These are phyloP conservation scores for Popillia japonica DNA, from an alignment of 1,140 invertebrate genomes.

Conservation along the genomic window DNA sequence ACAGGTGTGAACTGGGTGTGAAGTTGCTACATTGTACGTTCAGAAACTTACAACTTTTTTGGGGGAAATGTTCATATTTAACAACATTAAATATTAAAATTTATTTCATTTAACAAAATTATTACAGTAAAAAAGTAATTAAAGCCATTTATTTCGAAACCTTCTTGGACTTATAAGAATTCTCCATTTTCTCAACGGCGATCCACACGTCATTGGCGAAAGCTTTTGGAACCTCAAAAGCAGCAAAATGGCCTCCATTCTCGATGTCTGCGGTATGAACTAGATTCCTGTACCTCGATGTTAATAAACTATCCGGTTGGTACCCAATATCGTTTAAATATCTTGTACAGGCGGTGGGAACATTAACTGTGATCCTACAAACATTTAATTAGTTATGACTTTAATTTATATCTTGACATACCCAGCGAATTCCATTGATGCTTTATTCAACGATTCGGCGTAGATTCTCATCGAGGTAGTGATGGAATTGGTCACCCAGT, in stretches of 20 bases:
- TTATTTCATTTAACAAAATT: too few species aligned
- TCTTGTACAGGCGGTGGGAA: slow-evolving; percentile 35
- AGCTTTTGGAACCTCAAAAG: slow-evolving; percentile 36
- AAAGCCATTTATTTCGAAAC: background rate
- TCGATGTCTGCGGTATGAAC: slow-evolving; percentile 19
- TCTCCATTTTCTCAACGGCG: slow-evolving; percentile 28
- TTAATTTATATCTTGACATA: too few species aligned
- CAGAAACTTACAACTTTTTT: too few species aligned
- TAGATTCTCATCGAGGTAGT: slow-evolving; percentile 74
- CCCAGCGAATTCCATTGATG: too few species aligned
- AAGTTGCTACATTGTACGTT: too few species aligned
- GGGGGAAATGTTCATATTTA: too few species aligned
- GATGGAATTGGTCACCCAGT: too few species aligned
- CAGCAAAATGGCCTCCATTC: slow-evolving; percentile 40
- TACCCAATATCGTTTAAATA: slow-evolving; percentile 17
- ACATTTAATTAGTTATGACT: too few species aligned
- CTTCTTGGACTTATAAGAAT: background rate
- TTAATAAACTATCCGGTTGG: slow-evolving; percentile 29
- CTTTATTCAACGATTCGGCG: slow-evolving; percentile 65
- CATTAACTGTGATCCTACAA: slow-evolving; percentile 20
- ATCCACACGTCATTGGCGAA: slow-evolving; percentile 35
- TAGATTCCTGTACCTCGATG: slow-evolving; percentile 23
- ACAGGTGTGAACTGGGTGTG: too few species aligned
- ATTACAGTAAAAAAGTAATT: too few species aligned
- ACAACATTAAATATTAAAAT: too few species aligned